Evolutionary conservation across 2,113 vertebrate species (phyloP).

Genomic region (Malaclemys terrapin): DNA sequence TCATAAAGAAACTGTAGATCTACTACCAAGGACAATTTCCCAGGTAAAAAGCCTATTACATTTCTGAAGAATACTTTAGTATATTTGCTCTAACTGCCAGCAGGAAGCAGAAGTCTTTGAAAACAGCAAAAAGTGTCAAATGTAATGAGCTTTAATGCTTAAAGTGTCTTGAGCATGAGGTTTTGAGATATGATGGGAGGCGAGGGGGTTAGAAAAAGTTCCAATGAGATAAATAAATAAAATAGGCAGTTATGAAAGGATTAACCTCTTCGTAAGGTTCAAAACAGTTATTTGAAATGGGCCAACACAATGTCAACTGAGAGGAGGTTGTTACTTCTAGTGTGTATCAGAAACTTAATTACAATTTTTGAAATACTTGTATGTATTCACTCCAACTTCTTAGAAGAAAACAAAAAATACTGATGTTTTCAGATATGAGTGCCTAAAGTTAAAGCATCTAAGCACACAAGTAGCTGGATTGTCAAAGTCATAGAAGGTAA

Average conservation of each 20-base stretch:
- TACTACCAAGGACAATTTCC: not conserved
- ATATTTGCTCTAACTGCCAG: not conserved
- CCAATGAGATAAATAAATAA: not conserved
- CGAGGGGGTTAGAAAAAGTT: not conserved
- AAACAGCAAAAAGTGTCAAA: not conserved
- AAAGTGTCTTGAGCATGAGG: not conserved
- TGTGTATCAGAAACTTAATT: not conserved
- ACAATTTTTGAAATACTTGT: not conserved
- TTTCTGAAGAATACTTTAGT: not conserved
- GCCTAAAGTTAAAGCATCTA: not conserved
- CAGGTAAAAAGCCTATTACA: not conserved
- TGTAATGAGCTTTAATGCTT: not conserved
- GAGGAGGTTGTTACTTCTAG: not conserved
- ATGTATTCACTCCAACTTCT: not conserved
- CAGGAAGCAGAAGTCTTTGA: not conserved
- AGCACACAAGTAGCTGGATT: not conserved
- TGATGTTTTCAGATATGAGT: not conserved
- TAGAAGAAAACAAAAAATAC: not conserved
- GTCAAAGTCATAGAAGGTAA: not conserved
- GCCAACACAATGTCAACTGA: not conserved
- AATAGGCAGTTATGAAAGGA: not conserved
- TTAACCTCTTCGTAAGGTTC: not conserved
- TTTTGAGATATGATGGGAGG: not conserved
- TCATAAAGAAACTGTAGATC: not conserved
- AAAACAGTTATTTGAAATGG: not conserved